These are phyloP conservation scores for Bujurquina vittata DNA, from an alignment of 2,113 vertebrate genomes.

Conservation along the genomic window DNA sequence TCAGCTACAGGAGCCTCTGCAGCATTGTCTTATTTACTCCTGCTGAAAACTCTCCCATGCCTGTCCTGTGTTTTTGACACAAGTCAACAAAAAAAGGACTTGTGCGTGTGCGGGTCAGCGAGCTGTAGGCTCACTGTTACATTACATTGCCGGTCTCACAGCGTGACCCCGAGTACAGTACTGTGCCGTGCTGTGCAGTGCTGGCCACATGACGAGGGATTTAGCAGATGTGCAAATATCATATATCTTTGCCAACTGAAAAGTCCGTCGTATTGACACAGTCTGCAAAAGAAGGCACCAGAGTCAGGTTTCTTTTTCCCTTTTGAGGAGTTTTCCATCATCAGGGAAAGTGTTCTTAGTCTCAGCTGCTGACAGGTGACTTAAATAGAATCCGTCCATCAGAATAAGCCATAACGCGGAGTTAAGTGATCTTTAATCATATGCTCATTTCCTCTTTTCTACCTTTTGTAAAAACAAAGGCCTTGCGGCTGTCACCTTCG, in stretches of 20 bases:
- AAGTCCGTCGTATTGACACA: conserved; percentile 71
- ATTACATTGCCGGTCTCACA: conserved; percentile 10
- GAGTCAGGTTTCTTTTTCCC: conserved; percentile 62
- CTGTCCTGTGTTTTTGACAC: not conserved
- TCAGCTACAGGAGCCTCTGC: not conserved
- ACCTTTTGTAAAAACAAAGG: conserved; percentile 29
- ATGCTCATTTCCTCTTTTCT: conserved; percentile 45
- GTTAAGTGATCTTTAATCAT: conserved; percentile 39
- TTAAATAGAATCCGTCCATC: conserved; percentile 62
- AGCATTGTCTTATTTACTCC: conserved; percentile 11
- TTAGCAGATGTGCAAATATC: conserved; percentile 80
- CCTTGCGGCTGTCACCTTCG: not conserved
- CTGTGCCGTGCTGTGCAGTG: conserved; percentile 30
- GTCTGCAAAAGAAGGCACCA: conserved; percentile 66
- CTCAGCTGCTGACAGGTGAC: conserved; percentile 72
- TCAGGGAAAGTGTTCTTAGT: conserved; percentile 63
- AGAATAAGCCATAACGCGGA: conserved; percentile 32
- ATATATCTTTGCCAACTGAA: conserved; percentile 71
- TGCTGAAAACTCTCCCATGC: not conserved
- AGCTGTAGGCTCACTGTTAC: conserved; percentile 28
- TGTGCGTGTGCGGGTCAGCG: conserved; percentile 1
- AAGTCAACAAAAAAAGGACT: not conserved
- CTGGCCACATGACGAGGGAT: conserved; percentile 63
- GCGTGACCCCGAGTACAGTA: conserved; percentile 11
- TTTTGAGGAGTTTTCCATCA: conserved; percentile 67